These are phyloP conservation scores for Epinephelus coioides DNA, from an alignment of 2,797 vertebrate species.

Conservation along the genomic window DNA sequence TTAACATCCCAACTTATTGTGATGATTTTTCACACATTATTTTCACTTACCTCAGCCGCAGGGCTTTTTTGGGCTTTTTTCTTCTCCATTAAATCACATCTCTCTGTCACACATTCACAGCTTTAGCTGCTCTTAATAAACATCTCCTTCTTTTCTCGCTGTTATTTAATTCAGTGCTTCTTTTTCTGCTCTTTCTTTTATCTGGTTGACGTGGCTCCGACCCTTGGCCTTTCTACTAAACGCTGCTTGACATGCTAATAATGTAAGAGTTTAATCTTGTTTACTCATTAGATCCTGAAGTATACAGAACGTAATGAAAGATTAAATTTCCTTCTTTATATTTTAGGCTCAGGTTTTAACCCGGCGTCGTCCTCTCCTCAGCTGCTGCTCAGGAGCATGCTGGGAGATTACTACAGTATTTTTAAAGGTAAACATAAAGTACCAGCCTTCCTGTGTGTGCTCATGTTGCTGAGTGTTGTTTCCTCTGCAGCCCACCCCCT, in stretches of 20 bases:
- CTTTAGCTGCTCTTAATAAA: neutral
- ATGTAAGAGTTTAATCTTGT: neutral
- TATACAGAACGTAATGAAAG: neutral
- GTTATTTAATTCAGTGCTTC: neutral
- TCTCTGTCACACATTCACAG: neutral
- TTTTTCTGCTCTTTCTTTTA: neutral
- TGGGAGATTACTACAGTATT: constrained; percentile 24
- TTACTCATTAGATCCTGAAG: neutral
- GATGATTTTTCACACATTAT: constrained; percentile 38
- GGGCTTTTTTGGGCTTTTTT: neutral
- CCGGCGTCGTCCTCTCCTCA: neutral
- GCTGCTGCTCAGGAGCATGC: constrained; percentile 17
- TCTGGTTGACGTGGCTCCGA: neutral
- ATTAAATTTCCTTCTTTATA: neutral
- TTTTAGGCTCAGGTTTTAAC: neutral
- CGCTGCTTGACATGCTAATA: neutral
- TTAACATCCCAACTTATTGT: constrained; percentile 32
- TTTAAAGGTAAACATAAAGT: constrained; percentile 43
- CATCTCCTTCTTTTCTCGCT: neutral
- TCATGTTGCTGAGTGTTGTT: constrained; percentile 17
- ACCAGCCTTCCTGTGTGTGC: constrained; percentile 8
- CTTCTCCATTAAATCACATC: neutral
- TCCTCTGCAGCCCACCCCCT: constrained; percentile 32
- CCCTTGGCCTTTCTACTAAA: neutral
- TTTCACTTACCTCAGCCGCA: neutral